Percentiles rank a stretch among this genome's conserved stretches.
phyloP scores from a whole-genome alignment of 2,888 invertebrate species.

The Pelosia muscerda region DNA sequence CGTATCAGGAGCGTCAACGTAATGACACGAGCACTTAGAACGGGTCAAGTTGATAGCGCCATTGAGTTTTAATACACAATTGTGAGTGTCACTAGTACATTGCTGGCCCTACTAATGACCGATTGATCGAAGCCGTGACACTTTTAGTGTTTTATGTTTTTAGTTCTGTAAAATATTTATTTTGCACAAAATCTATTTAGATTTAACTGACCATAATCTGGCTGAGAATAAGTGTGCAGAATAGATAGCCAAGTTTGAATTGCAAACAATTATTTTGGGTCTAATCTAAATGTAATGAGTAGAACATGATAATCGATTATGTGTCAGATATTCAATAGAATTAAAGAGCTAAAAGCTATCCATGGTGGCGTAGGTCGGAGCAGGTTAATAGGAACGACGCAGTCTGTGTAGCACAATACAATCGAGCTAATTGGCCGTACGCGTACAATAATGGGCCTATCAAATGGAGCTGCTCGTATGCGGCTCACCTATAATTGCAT shows the following conservation, averaged over 20 bases:
- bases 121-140: too few relatives aligned
- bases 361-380: slow-evolving; percentile 54
- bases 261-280: not conserved
- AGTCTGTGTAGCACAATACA: slow-evolving; percentile 58
- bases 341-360: slow-evolving; percentile 46
- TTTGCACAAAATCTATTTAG: too few relatives aligned
- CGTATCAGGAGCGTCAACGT: slow-evolving; percentile 20
- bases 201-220: not conserved
- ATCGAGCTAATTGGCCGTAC: slow-evolving; percentile 66
- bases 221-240: too few relatives aligned
- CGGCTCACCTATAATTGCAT: slow-evolving; percentile 49
- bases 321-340: slow-evolving; percentile 53
- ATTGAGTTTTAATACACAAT: not conserved
- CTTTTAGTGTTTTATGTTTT: too few relatives aligned
- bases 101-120: too few relatives aligned
- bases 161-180: too few relatives aligned
- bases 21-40: not conserved
- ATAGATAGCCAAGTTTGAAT: not conserved
- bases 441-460: slow-evolving; percentile 53
- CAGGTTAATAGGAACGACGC: slow-evolving; percentile 66
- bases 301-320: slow-evolving; percentile 48
- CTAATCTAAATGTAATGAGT: slow-evolving; percentile 24
- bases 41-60: not conserved
- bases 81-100: too few relatives aligned
- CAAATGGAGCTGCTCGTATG: slow-evolving; percentile 41